A percentile compares a stretch with the other conserved stretches of the same genome.
These are phyloP conservation scores for Diphyllodes magnificus DNA, from an alignment of 2,113 vertebrate species.

Conservation along the genomic window DNA sequence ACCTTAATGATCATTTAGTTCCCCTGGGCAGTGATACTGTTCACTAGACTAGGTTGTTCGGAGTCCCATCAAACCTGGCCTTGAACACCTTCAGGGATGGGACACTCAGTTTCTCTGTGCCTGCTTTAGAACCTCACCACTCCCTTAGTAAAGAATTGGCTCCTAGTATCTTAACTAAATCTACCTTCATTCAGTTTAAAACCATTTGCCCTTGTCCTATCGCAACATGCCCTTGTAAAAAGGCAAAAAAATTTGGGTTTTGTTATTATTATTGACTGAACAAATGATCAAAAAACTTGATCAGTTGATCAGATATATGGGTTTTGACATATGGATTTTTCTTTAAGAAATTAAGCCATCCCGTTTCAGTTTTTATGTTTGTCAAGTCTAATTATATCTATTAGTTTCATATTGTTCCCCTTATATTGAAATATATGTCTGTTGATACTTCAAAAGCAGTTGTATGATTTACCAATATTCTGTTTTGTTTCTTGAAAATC, in stretches of 20 bases:
- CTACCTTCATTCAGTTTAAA: neutral
- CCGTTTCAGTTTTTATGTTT: neutral
- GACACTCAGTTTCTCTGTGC: neutral
- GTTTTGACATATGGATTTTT: neutral
- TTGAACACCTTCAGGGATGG: neutral
- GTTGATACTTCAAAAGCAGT: neutral
- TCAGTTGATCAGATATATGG: neutral
- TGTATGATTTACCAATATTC: neutral
- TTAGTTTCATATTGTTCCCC: neutral
- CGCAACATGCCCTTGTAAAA: neutral
- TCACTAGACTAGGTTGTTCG: neutral
- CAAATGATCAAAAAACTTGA: neutral
- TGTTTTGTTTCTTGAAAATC: neutral
- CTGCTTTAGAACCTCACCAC: neutral
- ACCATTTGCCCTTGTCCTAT: neutral
- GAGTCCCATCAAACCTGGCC: too few relatives aligned
- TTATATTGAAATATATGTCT: neutral
- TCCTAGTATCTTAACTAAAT: neutral
- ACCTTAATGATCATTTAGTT: neutral
- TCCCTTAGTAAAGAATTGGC: neutral
- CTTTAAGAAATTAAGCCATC: neutral
- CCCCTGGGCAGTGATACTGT: neutral
- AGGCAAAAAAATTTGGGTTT: rapidly evolving
- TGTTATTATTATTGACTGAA: neutral
- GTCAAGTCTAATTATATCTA: neutral